phyloP scores from a whole-genome alignment of 2,888 invertebrate genomes.

The Drosophila paucipuncta region DNA sequence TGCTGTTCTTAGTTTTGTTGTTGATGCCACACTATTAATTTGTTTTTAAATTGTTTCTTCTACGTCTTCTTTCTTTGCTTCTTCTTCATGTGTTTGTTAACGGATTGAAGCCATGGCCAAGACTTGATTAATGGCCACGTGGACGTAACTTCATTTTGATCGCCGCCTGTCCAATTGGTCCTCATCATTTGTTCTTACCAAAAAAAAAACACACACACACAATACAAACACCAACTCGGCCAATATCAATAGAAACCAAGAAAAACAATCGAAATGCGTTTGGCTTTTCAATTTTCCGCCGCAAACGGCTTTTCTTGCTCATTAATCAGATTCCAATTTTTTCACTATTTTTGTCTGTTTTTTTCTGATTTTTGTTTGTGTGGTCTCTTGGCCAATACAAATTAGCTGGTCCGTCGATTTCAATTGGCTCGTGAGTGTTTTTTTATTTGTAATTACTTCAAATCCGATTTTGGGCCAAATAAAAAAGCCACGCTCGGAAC shows the following conservation, averaged over 20 bases:
- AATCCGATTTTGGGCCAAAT: slow-evolving; percentile 27
- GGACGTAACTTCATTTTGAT: slow-evolving; percentile 80
- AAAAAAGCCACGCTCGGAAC: slow-evolving; percentile 19
- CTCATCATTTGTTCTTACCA: slow-evolving; percentile 73
- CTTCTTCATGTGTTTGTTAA: slow-evolving; percentile 32
- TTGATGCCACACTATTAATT: slow-evolving; percentile 67
- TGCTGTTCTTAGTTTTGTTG: slow-evolving; percentile 10
- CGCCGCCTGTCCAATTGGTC: slow-evolving; percentile 75
- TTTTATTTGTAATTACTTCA: slow-evolving; percentile 10
- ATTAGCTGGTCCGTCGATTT: slow-evolving; percentile 26
- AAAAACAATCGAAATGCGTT: slow-evolving; percentile 42
- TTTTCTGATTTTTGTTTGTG: slow-evolving; percentile 23
- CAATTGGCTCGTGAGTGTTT: slow-evolving; percentile 9
- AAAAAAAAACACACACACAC: neutral
- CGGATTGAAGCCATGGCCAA: slow-evolving; percentile 19
- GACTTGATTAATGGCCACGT: slow-evolving; percentile 68
- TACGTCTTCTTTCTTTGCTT: neutral
- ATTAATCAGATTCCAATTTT: slow-evolving; percentile 58
- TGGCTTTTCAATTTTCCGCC: slow-evolving; percentile 72
- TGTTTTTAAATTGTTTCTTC: slow-evolving; percentile 73
- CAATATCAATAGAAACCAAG: slow-evolving; percentile 51
- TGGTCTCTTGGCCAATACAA: slow-evolving; percentile 46
- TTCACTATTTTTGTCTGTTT: neutral
- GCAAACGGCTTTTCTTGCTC: slow-evolving; percentile 44
- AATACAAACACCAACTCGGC: slow-evolving; percentile 46